Base-by-base conservation (phyloP, 2,888 invertebrate genomes). In the Lithophane ornitopus region DNA sequence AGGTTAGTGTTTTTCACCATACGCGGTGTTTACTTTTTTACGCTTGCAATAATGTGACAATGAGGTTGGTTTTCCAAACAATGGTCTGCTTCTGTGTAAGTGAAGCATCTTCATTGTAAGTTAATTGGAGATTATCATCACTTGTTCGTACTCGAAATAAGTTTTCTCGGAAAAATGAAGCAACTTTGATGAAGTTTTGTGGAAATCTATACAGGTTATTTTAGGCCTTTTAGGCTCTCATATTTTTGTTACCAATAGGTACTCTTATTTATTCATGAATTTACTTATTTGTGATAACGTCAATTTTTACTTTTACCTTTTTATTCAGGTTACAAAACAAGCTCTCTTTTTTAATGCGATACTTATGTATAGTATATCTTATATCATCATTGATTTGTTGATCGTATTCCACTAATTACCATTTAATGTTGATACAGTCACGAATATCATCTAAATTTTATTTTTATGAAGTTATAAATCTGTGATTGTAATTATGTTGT, bases 391-490 rank as follows among this genome's bases (percentile, higher is more conserved):
- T 44, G 11, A 52, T 49, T 28, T 58, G 6, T 70, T 56, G 8
- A 74, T 68, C 11, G 58, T 66, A 62, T 39, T 61, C 56, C 12
- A 65, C 9, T 82, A 14, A 78, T 66, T 71, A 71, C 49, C 69
- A 74, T 76, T 78, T 66, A 59, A 78, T 63, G 44, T 59, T 34
- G 28, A 62, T 49, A 34, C 11, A 70, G 75, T 84, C 86, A 86
- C 86, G 86, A 79, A 49, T 71, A 56, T 66, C 73, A 69, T 69
- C 41, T n/a, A 59, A 68, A 70, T 54, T 54, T 72, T 46, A 56
- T 61, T 59, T 62, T 54, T 70, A 58, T 67, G 34, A 67, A 34
- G 22, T 59, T 62, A n/a, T 70, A 49, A 67, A 70, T 78, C 26
- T 63, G 46, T 63, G 70, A 83, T 75, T 75, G 58, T 71, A 68